These are phyloP conservation scores for Cerastis leucographa DNA, from an alignment of 2,888 invertebrate genomes.

Conservation along the genomic window DNA sequence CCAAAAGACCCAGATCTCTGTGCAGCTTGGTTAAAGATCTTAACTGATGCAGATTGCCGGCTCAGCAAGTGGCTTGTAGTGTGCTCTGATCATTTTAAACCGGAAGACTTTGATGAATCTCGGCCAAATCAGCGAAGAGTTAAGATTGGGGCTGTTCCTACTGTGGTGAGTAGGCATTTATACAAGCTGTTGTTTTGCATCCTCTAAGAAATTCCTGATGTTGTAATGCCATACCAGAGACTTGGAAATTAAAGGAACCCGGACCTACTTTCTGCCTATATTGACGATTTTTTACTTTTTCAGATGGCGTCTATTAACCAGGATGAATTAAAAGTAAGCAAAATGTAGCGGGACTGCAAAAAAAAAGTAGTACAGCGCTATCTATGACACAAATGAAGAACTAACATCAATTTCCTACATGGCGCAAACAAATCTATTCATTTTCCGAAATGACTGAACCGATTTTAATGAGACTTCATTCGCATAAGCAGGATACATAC, in stretches of 20 bases:
- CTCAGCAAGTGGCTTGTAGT: constrained; percentile 21
- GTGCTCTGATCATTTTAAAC: constrained; percentile 35
- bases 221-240: background rate
- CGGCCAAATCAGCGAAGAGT: constrained; percentile 32
- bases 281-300: constrained; percentile 6
- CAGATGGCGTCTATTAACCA: background rate
- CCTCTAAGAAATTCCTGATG: no score
- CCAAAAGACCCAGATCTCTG: constrained; percentile 23
- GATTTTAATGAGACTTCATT: no score
- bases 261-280: background rate
- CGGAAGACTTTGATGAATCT: constrained; percentile 32
- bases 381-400: no score
- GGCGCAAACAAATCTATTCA: no score
- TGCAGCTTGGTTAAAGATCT: constrained; percentile 16
- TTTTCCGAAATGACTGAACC: no score
- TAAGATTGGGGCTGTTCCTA: constrained; percentile 23
- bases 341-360: background rate
- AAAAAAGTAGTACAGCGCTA: no score
- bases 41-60: background rate
- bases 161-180: constrained; percentile 19
- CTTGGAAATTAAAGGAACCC: background rate
- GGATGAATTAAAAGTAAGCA: constrained; percentile 24
- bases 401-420: no score
- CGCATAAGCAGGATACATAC: no score
- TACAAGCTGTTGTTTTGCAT: no score